Evolutionary conservation across 2,888 invertebrate genomes (phyloP).

Genomic region (Meteorus cinctellus): DNA sequence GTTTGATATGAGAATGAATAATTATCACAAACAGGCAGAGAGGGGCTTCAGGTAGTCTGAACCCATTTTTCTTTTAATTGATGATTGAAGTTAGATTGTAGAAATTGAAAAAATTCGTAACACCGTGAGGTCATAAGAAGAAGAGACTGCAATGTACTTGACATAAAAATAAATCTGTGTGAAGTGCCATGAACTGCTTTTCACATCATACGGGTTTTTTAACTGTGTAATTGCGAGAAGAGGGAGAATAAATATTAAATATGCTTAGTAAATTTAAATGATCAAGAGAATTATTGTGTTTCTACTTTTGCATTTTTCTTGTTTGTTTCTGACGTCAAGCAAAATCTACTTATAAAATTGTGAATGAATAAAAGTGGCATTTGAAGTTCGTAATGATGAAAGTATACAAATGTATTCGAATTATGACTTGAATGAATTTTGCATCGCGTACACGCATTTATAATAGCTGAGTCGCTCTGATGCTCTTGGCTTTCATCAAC

Average conservation of each 20-base stretch:
- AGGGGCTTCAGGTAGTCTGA: too few relatives aligned
- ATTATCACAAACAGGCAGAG: too few relatives aligned
- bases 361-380: not conserved
- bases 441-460: not conserved
- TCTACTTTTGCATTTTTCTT: not conserved
- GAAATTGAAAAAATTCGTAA: too few relatives aligned
- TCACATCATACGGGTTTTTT: too few relatives aligned
- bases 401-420: not conserved
- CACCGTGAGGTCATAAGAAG: too few relatives aligned
- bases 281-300: too few relatives aligned
- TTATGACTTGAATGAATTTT: not conserved
- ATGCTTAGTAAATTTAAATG: not conserved
- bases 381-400: not conserved
- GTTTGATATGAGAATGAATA: too few relatives aligned
- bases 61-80: too few relatives aligned
- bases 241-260: not conserved
- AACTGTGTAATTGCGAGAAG: too few relatives aligned
- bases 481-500: constrained; percentile 3
- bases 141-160: too few relatives aligned
- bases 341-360: not conserved
- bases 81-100: too few relatives aligned
- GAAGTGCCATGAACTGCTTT: not conserved
- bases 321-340: not conserved
- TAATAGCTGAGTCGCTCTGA: not conserved
- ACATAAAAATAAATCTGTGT: not conserved